These are phyloP conservation scores for Anabacerthia variegaticeps DNA, from an alignment of 2,797 vertebrate genomes.

Conservation along the genomic window DNA sequence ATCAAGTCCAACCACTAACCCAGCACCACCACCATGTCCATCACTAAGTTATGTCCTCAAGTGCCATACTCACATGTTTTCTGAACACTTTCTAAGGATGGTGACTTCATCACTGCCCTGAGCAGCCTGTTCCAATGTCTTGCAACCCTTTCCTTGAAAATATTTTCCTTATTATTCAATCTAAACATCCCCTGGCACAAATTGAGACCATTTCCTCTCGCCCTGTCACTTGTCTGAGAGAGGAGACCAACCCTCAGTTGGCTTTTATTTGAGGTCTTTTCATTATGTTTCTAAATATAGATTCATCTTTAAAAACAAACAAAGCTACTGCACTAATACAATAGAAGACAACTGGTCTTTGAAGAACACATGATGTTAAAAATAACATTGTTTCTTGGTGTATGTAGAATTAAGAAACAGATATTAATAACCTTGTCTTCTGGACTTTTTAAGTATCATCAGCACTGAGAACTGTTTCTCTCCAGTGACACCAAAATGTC, in stretches of 20 bases:
- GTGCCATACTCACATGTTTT: neutral
- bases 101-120: neutral
- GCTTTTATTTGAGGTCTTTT: neutral
- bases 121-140: neutral
- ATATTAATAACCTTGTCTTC: neutral
- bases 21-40: neutral
- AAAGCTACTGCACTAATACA: neutral
- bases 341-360: neutral
- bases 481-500: neutral
- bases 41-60: neutral
- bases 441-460: neutral
- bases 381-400: neutral
- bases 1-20: no score
- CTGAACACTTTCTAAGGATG: neutral
- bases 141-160: neutral
- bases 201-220: neutral
- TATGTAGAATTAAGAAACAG: neutral
- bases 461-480: neutral
- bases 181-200: neutral
- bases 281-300: neutral
- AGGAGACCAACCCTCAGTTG: neutral
- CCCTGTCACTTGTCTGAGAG: neutral
- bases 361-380: neutral
- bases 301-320: neutral
- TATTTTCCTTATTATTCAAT: neutral